Base-by-base conservation (phyloP, 2,888 invertebrate genomes). In the Chymomyza caudatula region DNA sequence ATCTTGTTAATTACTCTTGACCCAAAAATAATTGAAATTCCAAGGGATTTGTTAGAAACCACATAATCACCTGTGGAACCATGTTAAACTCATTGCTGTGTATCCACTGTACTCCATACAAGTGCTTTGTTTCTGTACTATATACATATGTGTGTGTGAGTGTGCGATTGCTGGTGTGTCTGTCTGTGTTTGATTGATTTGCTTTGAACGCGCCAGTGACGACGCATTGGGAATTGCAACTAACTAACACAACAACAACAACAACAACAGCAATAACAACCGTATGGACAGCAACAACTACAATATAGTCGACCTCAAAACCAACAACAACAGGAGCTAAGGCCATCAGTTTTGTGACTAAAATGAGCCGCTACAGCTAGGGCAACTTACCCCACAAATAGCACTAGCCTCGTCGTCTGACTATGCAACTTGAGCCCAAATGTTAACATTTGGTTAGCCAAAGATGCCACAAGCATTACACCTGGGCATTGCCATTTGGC, bases 151-250 rank as follows among this genome's bases (percentile, higher is more conserved):
- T 69, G 74, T 60, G 19, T 61, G 20, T 37, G 55, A 61, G 66
- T 44, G 72, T 15, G n/a, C 51, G 43, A 37, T 42, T 54, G 52
- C 57, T 49, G 47, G 37, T 52, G 52, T 58, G 60, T 65, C 60
- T 76, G 69, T 67, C 67, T 77, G 67, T 69, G 56, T 73, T 70
- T 84, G 84, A 84, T 84, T 85, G 84, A 84, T 85, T 84, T 78
- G 79, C 69, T 75, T 74, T 74, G 74, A 67, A 66, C 59, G 68
- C 68, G 67, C 64, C 61, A 37, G 29, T 52, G 57, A n/a, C 37
- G 13, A 42, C 51, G 49, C 37, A 51, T 49, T 37, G 56, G 56
- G 62, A 25, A 54, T n/a, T 8, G n/a, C 25, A 52, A 23, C 13
- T 25, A 29, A 17, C 49, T 51, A 51, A 51, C 51, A 17, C 51